Conservation (phyloP, 2,888 invertebrate species). For the Axea sp. region DNA sequence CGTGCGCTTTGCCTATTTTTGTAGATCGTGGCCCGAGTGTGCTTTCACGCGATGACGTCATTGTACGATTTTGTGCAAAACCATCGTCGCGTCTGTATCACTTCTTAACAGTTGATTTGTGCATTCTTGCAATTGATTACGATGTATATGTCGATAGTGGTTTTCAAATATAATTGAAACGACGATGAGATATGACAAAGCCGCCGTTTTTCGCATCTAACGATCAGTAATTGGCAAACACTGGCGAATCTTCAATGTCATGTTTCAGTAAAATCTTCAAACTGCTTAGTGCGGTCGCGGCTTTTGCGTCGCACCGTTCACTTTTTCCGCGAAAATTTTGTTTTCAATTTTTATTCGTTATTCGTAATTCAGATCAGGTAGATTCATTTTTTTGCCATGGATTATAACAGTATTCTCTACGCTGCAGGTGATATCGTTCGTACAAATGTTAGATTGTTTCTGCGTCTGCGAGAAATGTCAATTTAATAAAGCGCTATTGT, state of each 20-base stretch:
- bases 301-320: constrained; percentile 53
- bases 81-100: not conserved
- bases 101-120: not conserved
- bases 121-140: no score
- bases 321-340: constrained; percentile 25
- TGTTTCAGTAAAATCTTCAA: constrained; percentile 59
- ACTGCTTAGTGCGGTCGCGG: constrained; percentile 63
- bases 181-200: no score
- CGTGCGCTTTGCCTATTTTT: constrained; percentile 62
- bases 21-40: constrained; percentile 41
- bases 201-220: constrained; percentile 24
- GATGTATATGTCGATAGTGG: no score
- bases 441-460: no score
- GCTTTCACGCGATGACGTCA: constrained; percentile 56
- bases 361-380: no score
- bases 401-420: constrained; percentile 43
- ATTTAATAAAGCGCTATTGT: no score
- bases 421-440: constrained; percentile 50
- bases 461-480: no score
- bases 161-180: no score
- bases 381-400: no score
- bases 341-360: not conserved
- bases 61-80: constrained; percentile 19
- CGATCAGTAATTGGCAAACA: constrained; percentile 57
- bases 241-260: constrained; percentile 55